These are phyloP conservation scores for Dendrocincla tyrannina DNA, from an alignment of 2,797 vertebrate species.

Conservation along the genomic window DNA sequence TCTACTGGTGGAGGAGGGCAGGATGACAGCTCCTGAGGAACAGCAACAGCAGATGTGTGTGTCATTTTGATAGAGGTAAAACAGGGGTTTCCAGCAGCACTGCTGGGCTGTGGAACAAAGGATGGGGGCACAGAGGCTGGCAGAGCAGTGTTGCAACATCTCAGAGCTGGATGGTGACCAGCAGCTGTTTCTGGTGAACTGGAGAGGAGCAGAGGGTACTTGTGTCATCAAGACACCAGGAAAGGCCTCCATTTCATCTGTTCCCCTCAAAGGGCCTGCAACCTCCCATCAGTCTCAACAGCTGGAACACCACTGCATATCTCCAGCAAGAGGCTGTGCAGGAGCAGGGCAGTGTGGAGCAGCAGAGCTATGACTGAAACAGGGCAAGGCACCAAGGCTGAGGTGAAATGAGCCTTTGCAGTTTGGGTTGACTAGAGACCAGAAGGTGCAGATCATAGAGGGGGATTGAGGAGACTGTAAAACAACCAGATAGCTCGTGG, in stretches of 20 bases:
- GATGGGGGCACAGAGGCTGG: background rate
- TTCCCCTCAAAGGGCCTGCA: background rate
- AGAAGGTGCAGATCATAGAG: background rate
- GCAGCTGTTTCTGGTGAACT: accelerated
- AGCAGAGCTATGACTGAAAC: background rate
- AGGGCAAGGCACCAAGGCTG: background rate
- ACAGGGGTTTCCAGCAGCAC: background rate
- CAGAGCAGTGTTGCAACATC: background rate
- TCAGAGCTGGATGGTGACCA: background rate
- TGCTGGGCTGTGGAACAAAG: accelerated
- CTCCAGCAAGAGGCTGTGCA: background rate
- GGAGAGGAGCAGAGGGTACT: background rate
- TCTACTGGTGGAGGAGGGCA: background rate
- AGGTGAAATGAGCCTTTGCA: background rate
- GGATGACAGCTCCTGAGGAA: background rate
- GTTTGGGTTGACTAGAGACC: background rate
- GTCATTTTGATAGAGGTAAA: background rate
- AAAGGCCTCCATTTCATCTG: background rate
- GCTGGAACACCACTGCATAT: background rate
- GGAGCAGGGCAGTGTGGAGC: background rate
- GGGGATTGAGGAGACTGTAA: background rate
- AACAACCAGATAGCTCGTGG: background rate
- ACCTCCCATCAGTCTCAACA: background rate
- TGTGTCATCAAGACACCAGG: background rate
- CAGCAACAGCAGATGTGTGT: background rate